phyloP scores from a whole-genome alignment of 2,113 vertebrate species.

The Sigmodon hispidus region DNA sequence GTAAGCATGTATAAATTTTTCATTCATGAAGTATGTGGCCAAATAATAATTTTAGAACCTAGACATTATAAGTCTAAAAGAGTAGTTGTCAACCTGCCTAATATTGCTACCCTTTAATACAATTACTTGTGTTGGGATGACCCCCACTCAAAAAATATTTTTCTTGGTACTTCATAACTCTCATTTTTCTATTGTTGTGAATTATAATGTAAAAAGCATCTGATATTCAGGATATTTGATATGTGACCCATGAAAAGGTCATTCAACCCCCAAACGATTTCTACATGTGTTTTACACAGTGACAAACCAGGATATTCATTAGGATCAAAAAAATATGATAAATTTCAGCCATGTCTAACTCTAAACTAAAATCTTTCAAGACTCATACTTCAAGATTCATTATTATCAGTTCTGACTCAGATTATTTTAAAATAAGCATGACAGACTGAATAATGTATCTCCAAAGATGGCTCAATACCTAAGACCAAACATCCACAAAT shows the following conservation, averaged over 20 bases:
- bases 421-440: neutral
- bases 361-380: conserved; percentile 24
- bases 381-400: neutral
- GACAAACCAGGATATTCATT: neutral
- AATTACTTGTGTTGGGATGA: neutral
- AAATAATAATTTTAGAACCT: neutral
- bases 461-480: neutral
- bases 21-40: neutral
- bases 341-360: neutral
- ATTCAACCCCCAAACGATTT: neutral
- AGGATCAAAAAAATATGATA: neutral
- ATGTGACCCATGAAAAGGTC: neutral
- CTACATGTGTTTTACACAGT: neutral
- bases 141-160: neutral
- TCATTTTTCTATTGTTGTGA: neutral
- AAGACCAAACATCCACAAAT: neutral
- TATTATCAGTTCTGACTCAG: neutral
- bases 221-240: neutral
- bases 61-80: neutral
- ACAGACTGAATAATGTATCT: neutral
- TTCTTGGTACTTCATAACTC: neutral
- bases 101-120: neutral
- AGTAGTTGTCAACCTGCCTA: neutral
- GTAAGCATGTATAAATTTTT: neutral
- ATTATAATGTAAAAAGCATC: neutral